These are phyloP conservation scores for Tautogolabrus adspersus DNA, from an alignment of 2,113 vertebrate genomes.

Conservation along the genomic window DNA sequence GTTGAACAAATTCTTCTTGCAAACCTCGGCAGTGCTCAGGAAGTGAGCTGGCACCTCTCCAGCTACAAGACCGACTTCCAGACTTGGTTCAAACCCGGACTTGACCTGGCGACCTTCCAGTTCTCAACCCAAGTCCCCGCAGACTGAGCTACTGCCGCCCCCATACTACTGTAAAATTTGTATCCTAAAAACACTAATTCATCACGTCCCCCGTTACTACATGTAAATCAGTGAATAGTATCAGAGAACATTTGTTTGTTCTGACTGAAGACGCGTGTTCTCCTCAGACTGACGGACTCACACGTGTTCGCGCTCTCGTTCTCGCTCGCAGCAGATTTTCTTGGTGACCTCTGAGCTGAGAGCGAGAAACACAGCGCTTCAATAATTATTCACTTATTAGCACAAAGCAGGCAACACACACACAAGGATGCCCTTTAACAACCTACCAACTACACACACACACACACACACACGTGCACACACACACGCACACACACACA, in stretches of 20 bases:
- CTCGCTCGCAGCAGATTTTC: slow-evolving; percentile 10
- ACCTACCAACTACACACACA: slow-evolving; percentile 15
- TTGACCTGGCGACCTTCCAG: too few species aligned
- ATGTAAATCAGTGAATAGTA: too few species aligned
- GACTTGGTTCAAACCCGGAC: too few species aligned
- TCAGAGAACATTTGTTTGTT: not conserved
- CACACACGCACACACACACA: slow-evolving; percentile 13
- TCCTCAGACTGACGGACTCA: not conserved
- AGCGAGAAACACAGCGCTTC: slow-evolving; percentile 25
- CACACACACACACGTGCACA: slow-evolving; percentile 12
- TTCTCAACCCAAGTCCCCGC: too few species aligned
- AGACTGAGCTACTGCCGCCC: too few species aligned
- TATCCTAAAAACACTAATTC: too few species aligned
- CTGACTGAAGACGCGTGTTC: not conserved
- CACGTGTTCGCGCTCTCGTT: not conserved
- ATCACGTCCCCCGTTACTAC: too few species aligned
- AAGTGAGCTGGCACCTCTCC: too few species aligned
- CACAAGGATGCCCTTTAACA: slow-evolving; percentile 53
- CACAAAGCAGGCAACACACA: slow-evolving; percentile 42
- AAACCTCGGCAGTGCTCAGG: too few species aligned
- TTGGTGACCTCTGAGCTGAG: slow-evolving; percentile 54
- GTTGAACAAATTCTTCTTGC: too few species aligned
- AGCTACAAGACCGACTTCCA: too few species aligned
- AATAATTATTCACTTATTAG: slow-evolving; percentile 63
- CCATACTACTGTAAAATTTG: too few species aligned